Evolutionary conservation across 2,888 invertebrate genomes (phyloP).

Genomic region (Meliscaeva auricollis): DNA sequence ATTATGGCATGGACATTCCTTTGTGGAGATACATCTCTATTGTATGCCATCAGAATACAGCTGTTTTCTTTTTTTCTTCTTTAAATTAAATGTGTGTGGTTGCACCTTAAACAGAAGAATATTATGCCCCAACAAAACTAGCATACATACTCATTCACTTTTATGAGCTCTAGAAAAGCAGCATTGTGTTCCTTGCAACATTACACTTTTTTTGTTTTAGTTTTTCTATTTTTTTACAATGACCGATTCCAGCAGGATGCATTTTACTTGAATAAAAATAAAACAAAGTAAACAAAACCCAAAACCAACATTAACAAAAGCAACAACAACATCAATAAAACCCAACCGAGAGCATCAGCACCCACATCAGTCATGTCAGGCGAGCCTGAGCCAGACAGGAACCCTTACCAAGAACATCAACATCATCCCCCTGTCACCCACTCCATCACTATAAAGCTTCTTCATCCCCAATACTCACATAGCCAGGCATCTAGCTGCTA

Average conservation of each 20-base stretch:
- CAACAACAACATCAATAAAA: constrained; percentile 56
- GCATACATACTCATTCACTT: neutral
- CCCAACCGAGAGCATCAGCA: constrained; percentile 49
- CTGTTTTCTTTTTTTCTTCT: constrained; percentile 56
- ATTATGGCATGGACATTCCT: constrained; percentile 48
- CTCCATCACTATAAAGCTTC: no score
- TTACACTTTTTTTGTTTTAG: constrained; percentile 13
- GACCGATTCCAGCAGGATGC: constrained; percentile 66
- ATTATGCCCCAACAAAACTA: constrained; percentile 44
- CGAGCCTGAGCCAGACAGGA: neutral
- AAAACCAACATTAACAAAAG: constrained; percentile 31
- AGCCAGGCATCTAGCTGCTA: neutral
- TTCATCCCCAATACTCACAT: neutral
- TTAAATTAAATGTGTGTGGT: constrained; percentile 44
- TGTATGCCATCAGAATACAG: constrained; percentile 32
- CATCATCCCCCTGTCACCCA: neutral
- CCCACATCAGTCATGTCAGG: constrained; percentile 27
- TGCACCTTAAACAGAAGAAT: constrained; percentile 63
- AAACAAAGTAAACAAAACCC: constrained; percentile 33
- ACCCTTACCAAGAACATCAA: neutral
- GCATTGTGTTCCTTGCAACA: constrained; percentile 43
- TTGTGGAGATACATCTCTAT: constrained; percentile 11
- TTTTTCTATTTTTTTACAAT: constrained; percentile 46
- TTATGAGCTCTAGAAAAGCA: constrained; percentile 41
- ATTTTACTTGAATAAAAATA: constrained; percentile 52